phyloP scores from a whole-genome alignment of 2,888 invertebrate genomes.

The Pollenia angustigena region DNA sequence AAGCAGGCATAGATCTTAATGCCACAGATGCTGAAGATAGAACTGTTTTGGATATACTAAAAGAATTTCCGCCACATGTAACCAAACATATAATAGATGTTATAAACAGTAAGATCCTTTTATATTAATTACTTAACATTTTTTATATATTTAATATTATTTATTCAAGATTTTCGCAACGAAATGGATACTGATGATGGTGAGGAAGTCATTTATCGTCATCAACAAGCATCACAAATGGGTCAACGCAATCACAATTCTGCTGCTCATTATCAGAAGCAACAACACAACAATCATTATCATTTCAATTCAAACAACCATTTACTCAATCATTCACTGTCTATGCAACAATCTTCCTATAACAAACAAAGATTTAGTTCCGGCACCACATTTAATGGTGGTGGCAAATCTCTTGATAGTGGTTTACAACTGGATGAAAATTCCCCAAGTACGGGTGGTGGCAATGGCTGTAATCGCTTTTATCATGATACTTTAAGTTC shows the following conservation, averaged over 20 bases:
- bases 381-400: slow-evolving; percentile 77
- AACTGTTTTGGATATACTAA: slow-evolving; percentile 94
- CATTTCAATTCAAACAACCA: slow-evolving; percentile 82
- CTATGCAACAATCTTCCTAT: slow-evolving; percentile 80
- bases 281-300: slow-evolving; percentile 79
- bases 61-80: slow-evolving; percentile 94
- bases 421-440: slow-evolving; percentile 78
- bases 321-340: slow-evolving; percentile 81
- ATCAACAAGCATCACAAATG: slow-evolving; percentile 74
- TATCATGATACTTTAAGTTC: slow-evolving; percentile 79
- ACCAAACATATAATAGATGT: slow-evolving; percentile 94
- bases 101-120: slow-evolving; percentile 89
- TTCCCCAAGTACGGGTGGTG: slow-evolving; percentile 61
- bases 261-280: slow-evolving; percentile 78
- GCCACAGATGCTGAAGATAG: slow-evolving; percentile 91
- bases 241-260: slow-evolving; percentile 71
- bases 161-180: slow-evolving; percentile 78
- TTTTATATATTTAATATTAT: background rate
- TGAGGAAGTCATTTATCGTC: slow-evolving; percentile 80
- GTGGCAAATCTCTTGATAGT: slow-evolving; percentile 80
- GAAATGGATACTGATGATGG: slow-evolving; percentile 81
- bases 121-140: background rate
- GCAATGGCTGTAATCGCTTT: slow-evolving; percentile 58
- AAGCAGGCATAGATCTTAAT: slow-evolving; percentile 92
- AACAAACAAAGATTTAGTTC: slow-evolving; percentile 79